Conservation (phyloP, 2,888 invertebrate species). For the Kuschelorhynchus macadamiae region DNA sequence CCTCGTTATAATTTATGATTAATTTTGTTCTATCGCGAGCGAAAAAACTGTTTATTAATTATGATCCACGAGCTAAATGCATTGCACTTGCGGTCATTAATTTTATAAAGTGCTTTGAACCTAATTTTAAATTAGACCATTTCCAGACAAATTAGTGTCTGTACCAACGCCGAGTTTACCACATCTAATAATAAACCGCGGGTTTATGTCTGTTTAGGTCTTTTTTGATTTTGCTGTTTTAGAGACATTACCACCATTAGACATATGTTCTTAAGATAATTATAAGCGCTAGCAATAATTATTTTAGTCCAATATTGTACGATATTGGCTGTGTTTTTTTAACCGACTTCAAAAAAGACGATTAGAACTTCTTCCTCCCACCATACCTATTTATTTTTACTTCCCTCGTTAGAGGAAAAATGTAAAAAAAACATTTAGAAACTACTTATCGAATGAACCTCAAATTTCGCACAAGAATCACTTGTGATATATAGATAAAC, state of each 20-base stretch:
- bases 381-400: too few species aligned
- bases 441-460: too few species aligned
- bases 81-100: slow-evolving; percentile 23
- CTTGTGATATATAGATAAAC: too few species aligned
- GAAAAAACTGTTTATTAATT: slow-evolving; percentile 20
- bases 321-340: too few species aligned
- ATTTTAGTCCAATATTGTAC: too few species aligned
- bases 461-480: too few species aligned
- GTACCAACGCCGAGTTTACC: slow-evolving; percentile 19
- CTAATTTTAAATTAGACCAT: slow-evolving; percentile 30
- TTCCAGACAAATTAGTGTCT: slow-evolving; percentile 27
- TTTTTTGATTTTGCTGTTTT: slow-evolving; percentile 26
- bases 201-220: not conserved
- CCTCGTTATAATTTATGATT: not conserved
- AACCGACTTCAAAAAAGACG: too few species aligned
- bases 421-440: too few species aligned
- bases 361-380: too few species aligned
- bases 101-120: slow-evolving; percentile 34
- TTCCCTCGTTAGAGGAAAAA: too few species aligned
- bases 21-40: slow-evolving; percentile 2
- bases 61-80: slow-evolving; percentile 25
- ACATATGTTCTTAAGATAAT: not conserved
- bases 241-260: slow-evolving; percentile 5
- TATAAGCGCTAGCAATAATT: too few species aligned
- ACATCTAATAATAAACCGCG: slow-evolving; percentile 23